These are phyloP conservation scores for Drosophila aldrichi DNA, from an alignment of 2,888 invertebrate species.

Conservation along the genomic window DNA sequence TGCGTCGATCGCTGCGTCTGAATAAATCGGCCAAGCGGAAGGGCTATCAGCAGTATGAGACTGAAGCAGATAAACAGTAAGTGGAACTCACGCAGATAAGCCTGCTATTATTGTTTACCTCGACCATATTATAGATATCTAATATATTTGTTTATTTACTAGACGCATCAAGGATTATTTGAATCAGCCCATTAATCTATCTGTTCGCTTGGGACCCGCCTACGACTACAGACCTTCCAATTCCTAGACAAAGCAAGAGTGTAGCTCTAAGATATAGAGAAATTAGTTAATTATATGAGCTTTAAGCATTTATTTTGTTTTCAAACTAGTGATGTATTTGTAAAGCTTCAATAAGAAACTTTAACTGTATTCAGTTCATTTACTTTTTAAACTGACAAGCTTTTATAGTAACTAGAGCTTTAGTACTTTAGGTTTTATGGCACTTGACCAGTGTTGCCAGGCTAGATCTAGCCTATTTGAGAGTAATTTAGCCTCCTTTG, in stretches of 20 bases:
- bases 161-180: constrained; percentile 57
- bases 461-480: too few species aligned
- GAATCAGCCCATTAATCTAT: constrained; percentile 58
- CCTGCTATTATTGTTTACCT: constrained; percentile 36
- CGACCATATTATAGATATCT: neutral
- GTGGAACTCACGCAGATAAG: constrained; percentile 55
- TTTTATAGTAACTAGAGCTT: constrained; percentile 10
- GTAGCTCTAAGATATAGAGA: neutral
- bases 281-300: neutral
- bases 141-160: neutral
- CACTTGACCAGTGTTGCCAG: neutral
- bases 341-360: neutral
- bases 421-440: neutral
- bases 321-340: neutral
- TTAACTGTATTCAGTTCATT: neutral
- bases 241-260: constrained; percentile 14
- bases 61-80: constrained; percentile 79
- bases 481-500: too few species aligned
- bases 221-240: constrained; percentile 59
- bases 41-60: constrained; percentile 75
- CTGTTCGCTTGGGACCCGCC: constrained; percentile 67
- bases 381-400: neutral
- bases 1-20: constrained; percentile 76
- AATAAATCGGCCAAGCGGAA: constrained; percentile 79
- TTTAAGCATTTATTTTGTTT: constrained; percentile 1